These are phyloP conservation scores for Aplysia californica DNA, from an alignment of 1,140 invertebrate genomes.

Conservation along the genomic window DNA sequence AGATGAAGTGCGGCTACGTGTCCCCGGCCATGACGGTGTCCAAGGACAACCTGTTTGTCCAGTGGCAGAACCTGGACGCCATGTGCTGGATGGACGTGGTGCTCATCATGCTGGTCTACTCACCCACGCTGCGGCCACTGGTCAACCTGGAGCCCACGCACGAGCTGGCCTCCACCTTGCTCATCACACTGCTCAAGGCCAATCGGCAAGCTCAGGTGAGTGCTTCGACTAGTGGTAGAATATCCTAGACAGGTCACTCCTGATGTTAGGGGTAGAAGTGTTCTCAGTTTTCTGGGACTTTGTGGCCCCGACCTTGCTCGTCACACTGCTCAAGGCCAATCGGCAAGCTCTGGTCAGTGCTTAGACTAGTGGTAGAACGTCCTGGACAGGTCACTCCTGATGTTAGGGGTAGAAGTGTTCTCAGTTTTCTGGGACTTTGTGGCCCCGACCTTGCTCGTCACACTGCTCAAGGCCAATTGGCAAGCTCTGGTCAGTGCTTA, in stretches of 20 bases:
- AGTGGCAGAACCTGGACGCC: slow-evolving; percentile 64
- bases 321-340: slow-evolving; percentile 52
- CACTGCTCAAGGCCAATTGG: slow-evolving; percentile 49
- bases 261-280: too few relatives aligned
- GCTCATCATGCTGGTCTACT: slow-evolving; percentile 55
- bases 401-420: too few relatives aligned
- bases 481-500: slow-evolving; percentile 42
- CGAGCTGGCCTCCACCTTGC: slow-evolving; percentile 35
- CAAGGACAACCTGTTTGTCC: slow-evolving; percentile 38
- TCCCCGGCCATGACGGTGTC: not conserved
- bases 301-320: slow-evolving; percentile 40
- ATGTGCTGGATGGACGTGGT: slow-evolving; percentile 65
- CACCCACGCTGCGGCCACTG: slow-evolving; percentile 38
- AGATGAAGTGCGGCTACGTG: slow-evolving; percentile 1
- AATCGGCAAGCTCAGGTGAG: slow-evolving; percentile 49
- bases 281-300: too few relatives aligned
- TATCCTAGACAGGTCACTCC: not conserved
- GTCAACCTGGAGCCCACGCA: slow-evolving; percentile 24
- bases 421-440: too few relatives aligned
- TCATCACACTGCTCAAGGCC: slow-evolving; percentile 50
- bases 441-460: slow-evolving; percentile 41
- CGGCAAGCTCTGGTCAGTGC: slow-evolving; percentile 42
- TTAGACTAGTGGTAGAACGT: not conserved
- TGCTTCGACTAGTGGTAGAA: not conserved
- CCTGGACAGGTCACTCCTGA: not conserved